Conservation (phyloP, 92 coral and sea anemone species). For the Diadumene lineata region DNA sequence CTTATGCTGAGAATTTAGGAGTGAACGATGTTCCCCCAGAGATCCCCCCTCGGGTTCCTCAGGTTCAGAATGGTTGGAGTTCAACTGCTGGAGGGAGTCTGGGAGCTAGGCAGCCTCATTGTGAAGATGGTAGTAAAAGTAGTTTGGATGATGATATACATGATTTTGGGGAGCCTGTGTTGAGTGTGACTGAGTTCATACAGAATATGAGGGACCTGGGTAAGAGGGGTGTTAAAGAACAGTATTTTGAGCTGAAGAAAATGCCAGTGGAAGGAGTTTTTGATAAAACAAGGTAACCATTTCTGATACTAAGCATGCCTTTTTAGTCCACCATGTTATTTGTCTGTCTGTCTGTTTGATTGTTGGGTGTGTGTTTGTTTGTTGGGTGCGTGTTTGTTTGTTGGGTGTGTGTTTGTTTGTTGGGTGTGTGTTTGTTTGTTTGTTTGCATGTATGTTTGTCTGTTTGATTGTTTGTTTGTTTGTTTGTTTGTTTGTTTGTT, state of each 20-base stretch:
- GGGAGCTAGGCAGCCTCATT: constrained; percentile 29
- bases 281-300: constrained; percentile 57
- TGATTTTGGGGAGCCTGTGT: constrained; percentile 58
- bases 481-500: background rate
- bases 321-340: no score
- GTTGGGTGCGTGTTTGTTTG: background rate
- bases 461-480: background rate
- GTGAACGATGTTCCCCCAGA: constrained; percentile 37
- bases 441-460: background rate
- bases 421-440: background rate
- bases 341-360: background rate
- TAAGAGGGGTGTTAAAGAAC: constrained; percentile 67
- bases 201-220: constrained; percentile 73
- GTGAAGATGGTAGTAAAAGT: background rate
- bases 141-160: constrained; percentile 9
- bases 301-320: background rate
- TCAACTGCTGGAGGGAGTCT: constrained; percentile 16
- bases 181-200: constrained; percentile 71
- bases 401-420: background rate
- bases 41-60: background rate
- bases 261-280: constrained; percentile 58
- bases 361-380: background rate
- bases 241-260: constrained; percentile 63
- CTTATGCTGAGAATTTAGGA: constrained; percentile 58
- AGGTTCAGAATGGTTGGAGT: constrained; percentile 9